Base-by-base conservation (phyloP, 2,888 invertebrate species). In the Drosophila flavopinicola region DNA sequence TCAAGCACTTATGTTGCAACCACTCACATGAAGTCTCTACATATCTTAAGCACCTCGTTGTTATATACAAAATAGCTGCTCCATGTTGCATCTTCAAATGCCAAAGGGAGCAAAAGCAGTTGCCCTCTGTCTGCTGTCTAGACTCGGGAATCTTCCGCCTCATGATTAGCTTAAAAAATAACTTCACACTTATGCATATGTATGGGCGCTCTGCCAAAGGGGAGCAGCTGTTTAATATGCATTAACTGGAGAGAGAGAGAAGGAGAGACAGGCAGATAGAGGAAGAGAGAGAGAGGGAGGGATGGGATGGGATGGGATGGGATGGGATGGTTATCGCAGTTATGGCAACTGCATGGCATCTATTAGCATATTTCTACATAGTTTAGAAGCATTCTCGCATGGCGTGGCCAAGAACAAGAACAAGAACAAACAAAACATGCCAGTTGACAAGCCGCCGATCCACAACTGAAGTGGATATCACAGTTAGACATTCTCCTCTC, bases 361-460 rank as follows among this genome's bases (percentile, higher is more conserved):
- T 47, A 84, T 80, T 80, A 84, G 75, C 85, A 80, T 80, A 84
- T 77, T 84, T 80, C 86, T 77, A 56, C 65, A 84, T 84, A 66
- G 68, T 76, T 76, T 71, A 77, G 84, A 68, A 54, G 51, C 63
- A 78, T 71, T 82, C 67, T 48, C 38, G 58, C 58, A 47, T 69
- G 58, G 41, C 61, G 20, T 15, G 32, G 45, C 39, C 52, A 24
- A 61, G 30, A 63, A 61, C 66, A 83, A 75, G 32, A 41, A 33
- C 52, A 24, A 61, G 30, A 63, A 61, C 66, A 83, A 75, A 65
- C 77, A 76, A 84, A 69, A 64, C 58, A 47, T 58, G 32, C 51
- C 51, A 67, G 60, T 75, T 78, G 75, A 61, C 75, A 73, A 66
- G 65, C 67, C 51, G 65, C 67, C 51, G 64, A 74, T 51, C 35